These are phyloP conservation scores for Conopomorpha cramerella DNA, from an alignment of 1,140 invertebrate genomes.

Conservation along the genomic window DNA sequence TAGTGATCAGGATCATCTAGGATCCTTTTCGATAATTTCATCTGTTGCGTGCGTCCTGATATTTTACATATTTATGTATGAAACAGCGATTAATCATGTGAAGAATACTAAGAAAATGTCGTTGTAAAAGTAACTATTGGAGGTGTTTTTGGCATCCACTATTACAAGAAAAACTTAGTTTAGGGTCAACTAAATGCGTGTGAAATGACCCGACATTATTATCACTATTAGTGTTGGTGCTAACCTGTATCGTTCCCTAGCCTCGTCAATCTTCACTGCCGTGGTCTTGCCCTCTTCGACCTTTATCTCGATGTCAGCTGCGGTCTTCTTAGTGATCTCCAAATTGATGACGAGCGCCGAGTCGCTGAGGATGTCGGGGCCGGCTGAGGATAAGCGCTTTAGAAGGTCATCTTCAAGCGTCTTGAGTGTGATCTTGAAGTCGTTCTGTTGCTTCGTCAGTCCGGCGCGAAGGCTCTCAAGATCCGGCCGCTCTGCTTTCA, in stretches of 20 bases:
- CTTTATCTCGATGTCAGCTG: constrained; percentile 88
- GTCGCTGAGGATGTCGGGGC: constrained; percentile 89
- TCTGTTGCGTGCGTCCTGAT: too few relatives aligned
- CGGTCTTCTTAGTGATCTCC: constrained; percentile 91
- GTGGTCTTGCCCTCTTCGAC: constrained; percentile 84
- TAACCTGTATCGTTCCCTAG: constrained; percentile 83
- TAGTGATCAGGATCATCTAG: too few relatives aligned
- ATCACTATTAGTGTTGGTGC: too few relatives aligned
- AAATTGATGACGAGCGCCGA: constrained; percentile 89
- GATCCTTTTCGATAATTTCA: too few relatives aligned
- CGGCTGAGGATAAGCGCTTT: constrained; percentile 83
- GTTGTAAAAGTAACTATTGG: too few relatives aligned
- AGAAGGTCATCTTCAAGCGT: constrained; percentile 88
- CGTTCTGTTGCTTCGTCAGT: constrained; percentile 91
- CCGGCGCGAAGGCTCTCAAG: constrained; percentile 75
- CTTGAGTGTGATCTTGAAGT: constrained; percentile 93
- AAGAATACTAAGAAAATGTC: too few relatives aligned
- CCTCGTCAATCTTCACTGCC: constrained; percentile 85
- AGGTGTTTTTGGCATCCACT: too few relatives aligned
- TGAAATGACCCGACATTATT: too few relatives aligned
- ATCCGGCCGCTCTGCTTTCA: constrained; percentile 91
- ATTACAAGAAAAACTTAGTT: too few relatives aligned
- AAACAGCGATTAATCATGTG: too few relatives aligned
- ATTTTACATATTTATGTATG: too few relatives aligned
- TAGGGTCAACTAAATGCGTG: too few relatives aligned